Evolutionary conservation across 2,113 vertebrate genomes (phyloP).

Genomic region (Ochotona princeps): DNA sequence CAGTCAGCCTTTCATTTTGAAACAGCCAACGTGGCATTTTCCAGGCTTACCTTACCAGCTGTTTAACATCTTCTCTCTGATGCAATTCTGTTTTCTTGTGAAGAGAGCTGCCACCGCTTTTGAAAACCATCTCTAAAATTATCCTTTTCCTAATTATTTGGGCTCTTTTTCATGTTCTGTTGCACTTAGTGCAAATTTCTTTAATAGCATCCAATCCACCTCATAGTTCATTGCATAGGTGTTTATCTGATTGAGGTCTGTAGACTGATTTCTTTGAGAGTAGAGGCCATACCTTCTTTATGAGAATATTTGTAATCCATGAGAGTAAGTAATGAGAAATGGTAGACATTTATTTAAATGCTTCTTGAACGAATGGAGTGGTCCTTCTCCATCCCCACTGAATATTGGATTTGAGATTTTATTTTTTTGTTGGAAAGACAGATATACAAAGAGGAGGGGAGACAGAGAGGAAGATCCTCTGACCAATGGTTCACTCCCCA

Average conservation of each 20-base stretch:
- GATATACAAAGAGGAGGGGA: too few species aligned
- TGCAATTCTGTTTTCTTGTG: neutral
- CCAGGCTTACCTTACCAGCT: neutral
- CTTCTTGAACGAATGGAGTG: neutral
- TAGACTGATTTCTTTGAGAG: neutral
- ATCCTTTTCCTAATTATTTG: neutral
- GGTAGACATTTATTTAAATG: neutral
- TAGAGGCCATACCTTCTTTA: neutral
- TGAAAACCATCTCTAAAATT: neutral
- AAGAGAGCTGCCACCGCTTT: neutral
- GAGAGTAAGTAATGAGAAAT: neutral
- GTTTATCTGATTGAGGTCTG: neutral
- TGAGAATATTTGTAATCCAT: neutral
- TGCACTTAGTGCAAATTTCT: neutral
- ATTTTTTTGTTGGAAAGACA: neutral
- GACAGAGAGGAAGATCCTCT: too few species aligned
- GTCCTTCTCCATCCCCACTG: neutral
- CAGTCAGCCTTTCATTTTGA: neutral
- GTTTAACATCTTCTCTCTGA: neutral
- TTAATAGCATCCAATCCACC: neutral
- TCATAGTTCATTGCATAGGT: neutral
- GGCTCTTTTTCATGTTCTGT: neutral
- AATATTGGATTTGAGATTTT: neutral
- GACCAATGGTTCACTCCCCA: too few species aligned
- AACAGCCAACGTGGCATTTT: neutral